Base-by-base conservation (phyloP, 2,113 vertebrate genomes). In the Hucho hucho region DNA sequence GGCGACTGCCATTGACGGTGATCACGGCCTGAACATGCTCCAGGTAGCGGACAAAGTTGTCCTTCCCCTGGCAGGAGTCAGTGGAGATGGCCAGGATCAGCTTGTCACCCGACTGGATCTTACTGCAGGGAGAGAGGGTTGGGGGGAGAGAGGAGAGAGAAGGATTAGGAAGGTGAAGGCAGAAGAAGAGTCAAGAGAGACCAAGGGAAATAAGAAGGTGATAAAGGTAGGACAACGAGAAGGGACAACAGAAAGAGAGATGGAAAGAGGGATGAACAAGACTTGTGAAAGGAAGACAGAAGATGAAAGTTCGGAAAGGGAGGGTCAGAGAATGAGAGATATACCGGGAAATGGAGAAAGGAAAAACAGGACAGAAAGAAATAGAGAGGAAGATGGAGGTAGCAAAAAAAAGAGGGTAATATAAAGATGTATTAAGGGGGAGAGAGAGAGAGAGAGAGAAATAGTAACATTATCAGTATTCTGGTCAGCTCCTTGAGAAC, bases 1-100 rank as follows among this genome's bases (percentile, higher is more conserved):
- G 93, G 65, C 97, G 94, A 1, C 92, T 97, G 12, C 95, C 89
- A 1, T 99, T 99, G 82, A 98, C 96, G 0, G 98, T 99, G 85
- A 99, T 90, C 24, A 99, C 98, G 0, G 97, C 96, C 89, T 99
- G 98, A 0, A 99, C 97, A 0, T 99, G 98, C 83, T 99, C 98
- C 0, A 99, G 96, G 87, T 99, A 99, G 56, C 97, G 96, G 26
- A 98, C 97, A n/a, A 98, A 99, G 83, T 98, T 98, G 73, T 97
- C 97, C 79, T 97, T 96, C 66, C 97, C 96, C 84, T 98, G 95
- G 70, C 98, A 99, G 0, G 96, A 96, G 0, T 97, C 93, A 0
- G 96, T 96, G 22, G 85, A 87, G 79, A 99, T 95, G 0, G 93
- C 94, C 69, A 99, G 93, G 20, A 97, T 81, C 77, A 99, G 71